Evolutionary conservation across 2,113 vertebrate genomes (phyloP).

Genomic region (Ancistrus triradiatus): DNA sequence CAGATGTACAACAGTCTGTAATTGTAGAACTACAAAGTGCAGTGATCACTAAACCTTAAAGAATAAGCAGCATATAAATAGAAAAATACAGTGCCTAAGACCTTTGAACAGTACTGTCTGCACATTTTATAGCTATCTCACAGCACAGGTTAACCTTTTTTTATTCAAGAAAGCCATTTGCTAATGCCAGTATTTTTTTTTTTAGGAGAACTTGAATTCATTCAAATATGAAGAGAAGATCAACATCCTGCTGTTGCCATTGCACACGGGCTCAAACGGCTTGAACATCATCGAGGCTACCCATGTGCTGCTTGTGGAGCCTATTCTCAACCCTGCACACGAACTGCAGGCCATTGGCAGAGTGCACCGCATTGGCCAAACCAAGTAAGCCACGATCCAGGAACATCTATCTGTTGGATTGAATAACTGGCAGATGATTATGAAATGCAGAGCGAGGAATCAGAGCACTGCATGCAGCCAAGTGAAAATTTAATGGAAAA

Average conservation of each 20-base stretch:
- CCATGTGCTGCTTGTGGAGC: constrained; percentile 91
- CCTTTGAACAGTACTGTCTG: too few relatives aligned
- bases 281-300: constrained; percentile 97
- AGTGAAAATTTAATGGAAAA: too few relatives aligned
- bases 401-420: neutral
- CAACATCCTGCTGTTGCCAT: constrained; percentile 94
- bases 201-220: constrained; percentile 92
- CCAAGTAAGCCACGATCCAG: constrained; percentile 73
- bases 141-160: too few relatives aligned
- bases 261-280: constrained; percentile 96
- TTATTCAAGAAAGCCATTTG: neutral
- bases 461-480: too few relatives aligned
- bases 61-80: too few relatives aligned
- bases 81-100: too few relatives aligned
- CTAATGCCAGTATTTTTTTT: neutral
- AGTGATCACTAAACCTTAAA: too few relatives aligned
- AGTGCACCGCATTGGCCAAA: constrained; percentile 96
- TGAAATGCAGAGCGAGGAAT: too few relatives aligned
- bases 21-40: too few relatives aligned
- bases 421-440: too few relatives aligned
- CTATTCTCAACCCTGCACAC: constrained; percentile 92
- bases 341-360: constrained; percentile 96
- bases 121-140: neutral
- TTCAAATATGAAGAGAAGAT: constrained; percentile 94
- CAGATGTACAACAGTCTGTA: too few relatives aligned